phyloP scores from a whole-genome alignment of 1,140 invertebrate species.

The Drosophila sp. region DNA sequence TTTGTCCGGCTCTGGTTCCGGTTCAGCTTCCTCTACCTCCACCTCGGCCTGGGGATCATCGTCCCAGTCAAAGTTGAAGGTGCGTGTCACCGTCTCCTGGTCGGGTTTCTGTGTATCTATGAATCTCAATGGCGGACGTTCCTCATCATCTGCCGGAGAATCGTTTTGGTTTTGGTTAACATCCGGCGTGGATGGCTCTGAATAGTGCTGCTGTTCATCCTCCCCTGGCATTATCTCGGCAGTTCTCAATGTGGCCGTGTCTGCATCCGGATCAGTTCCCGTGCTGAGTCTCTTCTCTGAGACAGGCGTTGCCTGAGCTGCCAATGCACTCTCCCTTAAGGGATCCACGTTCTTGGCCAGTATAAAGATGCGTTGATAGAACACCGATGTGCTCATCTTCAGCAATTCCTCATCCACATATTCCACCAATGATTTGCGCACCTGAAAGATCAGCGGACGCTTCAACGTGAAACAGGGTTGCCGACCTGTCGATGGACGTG shows the following conservation, averaged over 20 bases:
- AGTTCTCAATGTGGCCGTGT: constrained; percentile 6
- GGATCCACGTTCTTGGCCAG: constrained; percentile 65
- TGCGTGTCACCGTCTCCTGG: constrained; percentile 45
- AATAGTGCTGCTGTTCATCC: not conserved
- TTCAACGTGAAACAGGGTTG: constrained; percentile 50
- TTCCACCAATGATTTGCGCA: constrained; percentile 65
- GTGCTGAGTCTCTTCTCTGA: not conserved
- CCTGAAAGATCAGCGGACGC: constrained; percentile 49
- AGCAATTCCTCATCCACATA: constrained; percentile 66
- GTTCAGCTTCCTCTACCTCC: not conserved
- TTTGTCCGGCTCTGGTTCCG: not conserved
- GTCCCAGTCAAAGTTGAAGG: constrained; percentile 44
- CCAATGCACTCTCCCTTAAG: not conserved
- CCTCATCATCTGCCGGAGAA: not conserved
- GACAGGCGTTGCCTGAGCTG: not conserved
- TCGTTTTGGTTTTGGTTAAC: not conserved
- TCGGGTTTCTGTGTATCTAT: not conserved
- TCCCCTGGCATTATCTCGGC: not conserved
- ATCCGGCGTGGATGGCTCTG: not conserved
- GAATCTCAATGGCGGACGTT: not conserved
- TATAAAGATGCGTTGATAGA: constrained; percentile 76
- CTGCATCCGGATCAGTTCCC: not conserved
- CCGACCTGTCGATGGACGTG: not conserved
- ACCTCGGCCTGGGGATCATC: not conserved
- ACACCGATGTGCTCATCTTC: constrained; percentile 58